Evolutionary conservation across 2,113 vertebrate genomes (phyloP).

Genomic region (Ceyx cyanopectus): DNA sequence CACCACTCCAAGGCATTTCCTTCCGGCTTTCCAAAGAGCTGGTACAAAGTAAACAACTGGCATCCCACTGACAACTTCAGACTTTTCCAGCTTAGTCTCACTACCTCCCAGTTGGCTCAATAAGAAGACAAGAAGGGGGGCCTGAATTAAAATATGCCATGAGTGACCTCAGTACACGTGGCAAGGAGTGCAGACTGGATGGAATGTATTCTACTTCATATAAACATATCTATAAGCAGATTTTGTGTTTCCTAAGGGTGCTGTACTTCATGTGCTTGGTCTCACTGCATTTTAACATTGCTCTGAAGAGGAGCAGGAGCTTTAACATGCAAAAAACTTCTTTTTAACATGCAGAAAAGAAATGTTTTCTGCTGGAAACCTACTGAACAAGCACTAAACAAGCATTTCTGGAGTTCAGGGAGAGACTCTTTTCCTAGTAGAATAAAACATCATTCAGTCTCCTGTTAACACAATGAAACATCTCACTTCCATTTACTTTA

Average conservation of each 20-base stretch:
- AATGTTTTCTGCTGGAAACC: neutral
- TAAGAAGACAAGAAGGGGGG: neutral
- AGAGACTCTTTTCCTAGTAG: neutral
- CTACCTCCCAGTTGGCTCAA: neutral
- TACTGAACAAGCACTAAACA: neutral
- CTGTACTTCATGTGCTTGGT: neutral
- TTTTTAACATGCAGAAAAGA: neutral
- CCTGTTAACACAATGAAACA: neutral
- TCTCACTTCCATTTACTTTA: neutral
- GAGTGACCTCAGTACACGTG: neutral
- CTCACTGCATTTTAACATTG: neutral
- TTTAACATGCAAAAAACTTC: neutral
- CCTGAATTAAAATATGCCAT: neutral
- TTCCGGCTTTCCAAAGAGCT: neutral
- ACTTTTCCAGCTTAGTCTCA: neutral
- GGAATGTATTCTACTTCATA: neutral
- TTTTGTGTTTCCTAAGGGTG: neutral
- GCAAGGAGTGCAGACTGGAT: neutral
- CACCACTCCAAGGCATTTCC: neutral
- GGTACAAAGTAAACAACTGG: neutral
- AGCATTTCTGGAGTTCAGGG: fast-evolving
- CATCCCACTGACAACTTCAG: neutral
- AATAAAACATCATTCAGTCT: neutral
- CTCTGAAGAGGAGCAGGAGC: neutral
- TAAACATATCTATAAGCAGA: conserved; percentile 16